Base-by-base conservation (phyloP, 2,113 vertebrate species). In the Hippocampus zosterae region DNA sequence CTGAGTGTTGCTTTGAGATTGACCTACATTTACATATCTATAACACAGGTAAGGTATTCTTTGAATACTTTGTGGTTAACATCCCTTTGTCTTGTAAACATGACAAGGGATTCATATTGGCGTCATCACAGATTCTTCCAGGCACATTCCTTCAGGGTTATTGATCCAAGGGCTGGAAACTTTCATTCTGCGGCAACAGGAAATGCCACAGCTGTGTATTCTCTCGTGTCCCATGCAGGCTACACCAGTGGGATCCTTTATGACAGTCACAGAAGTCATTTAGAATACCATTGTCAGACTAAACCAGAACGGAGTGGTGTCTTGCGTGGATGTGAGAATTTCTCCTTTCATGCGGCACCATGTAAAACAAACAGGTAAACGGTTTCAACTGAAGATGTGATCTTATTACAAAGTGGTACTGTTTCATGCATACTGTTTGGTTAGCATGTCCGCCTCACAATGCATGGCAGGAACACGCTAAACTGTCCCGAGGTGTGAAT, bases 331-430 rank as follows among this genome's bases (percentile, higher is more conserved):
- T 57, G 11, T 57, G 55, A 13, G 59, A 76, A 72, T 68, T 84
- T 82, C 75, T 78, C 70, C 84, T 75, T 81, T 69, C 79, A 59
- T 87, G 80, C 85, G 82, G 81, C 66, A 46, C 18, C 16, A 70
- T 42, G 57, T 71, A 56, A 72, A 62, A 73, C 33, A 79, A 81
- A 75, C 72, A 72, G 46, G 4, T 27, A 27, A 44, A 12, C 42
- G 12, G 8, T 11, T 44, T 13, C 10, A 44, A 23, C 2, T 27
- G 13, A 23, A 27, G 10, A 27, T 15, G 42, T 44, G 42, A 44
- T 4, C 3, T 44, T 44, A 12, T 12, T 11, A 46, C 12, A 46
- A 18, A 48, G 15, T 15, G 15, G 15, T n/a, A 21, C 10, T n/a
- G 52, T 19, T 52, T 21, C 2, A 9, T 21, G 5, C 19, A 52